Conservation (phyloP, 2,113 vertebrate genomes). For the Taxidea taxus region DNA sequence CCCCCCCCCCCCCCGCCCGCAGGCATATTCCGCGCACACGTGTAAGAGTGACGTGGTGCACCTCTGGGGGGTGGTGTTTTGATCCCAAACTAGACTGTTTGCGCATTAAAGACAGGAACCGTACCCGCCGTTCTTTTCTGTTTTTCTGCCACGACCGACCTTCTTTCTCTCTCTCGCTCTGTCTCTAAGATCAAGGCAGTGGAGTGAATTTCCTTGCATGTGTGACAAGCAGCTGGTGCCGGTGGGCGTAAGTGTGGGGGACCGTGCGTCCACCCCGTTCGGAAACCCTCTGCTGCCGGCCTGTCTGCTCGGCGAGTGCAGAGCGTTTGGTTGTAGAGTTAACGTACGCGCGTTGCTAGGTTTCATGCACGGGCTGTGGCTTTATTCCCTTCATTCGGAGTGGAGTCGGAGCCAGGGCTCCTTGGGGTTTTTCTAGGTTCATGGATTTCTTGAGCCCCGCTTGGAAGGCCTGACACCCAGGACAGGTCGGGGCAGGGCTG, state of each 20-base stretch:
- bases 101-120: neutral
- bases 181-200: neutral
- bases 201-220: neutral
- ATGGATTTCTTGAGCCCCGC: neutral
- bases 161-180: neutral
- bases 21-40: neutral
- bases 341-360: neutral
- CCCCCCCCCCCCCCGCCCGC: accelerated
- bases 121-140: neutral
- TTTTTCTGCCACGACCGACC: neutral
- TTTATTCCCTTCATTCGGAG: constrained; percentile 11
- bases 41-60: neutral
- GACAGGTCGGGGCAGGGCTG: neutral
- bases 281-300: neutral
- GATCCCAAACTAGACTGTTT: neutral
- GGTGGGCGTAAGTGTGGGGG: neutral
- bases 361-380: constrained; percentile 37
- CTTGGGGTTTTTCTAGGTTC: neutral
- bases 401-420: neutral
- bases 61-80: neutral
- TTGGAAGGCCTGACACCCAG: neutral
- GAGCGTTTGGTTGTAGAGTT: neutral
- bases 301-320: neutral
- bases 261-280: neutral
- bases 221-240: neutral